Evolutionary conservation across 2,113 vertebrate genomes (phyloP).

Genomic region (Nansenia antarctica): DNA sequence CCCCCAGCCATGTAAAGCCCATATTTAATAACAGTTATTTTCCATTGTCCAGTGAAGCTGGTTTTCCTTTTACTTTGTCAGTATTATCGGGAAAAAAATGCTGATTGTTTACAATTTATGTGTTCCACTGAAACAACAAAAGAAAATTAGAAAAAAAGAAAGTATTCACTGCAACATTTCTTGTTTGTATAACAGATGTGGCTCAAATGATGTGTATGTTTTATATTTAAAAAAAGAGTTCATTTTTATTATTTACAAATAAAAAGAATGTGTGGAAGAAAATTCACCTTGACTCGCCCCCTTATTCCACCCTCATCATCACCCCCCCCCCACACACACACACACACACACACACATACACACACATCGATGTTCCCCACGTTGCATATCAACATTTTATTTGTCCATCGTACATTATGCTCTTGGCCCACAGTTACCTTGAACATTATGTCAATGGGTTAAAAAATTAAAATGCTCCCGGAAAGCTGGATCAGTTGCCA

Average conservation of each 20-base stretch:
- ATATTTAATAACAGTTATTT: constrained; percentile 73
- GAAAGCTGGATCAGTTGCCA: constrained; percentile 2
- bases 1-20: constrained; percentile 81
- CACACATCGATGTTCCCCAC: too few relatives aligned
- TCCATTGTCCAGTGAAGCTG: constrained; percentile 79
- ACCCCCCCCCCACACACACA: not conserved
- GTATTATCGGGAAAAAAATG: constrained; percentile 72
- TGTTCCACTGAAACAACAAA: constrained; percentile 72
- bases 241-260: constrained; percentile 86
- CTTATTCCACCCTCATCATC: not conserved
- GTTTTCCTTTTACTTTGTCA: constrained; percentile 65
- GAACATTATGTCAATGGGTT: constrained; percentile 10
- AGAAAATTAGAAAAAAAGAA: constrained; percentile 62
- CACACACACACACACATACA: too few relatives aligned
- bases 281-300: not conserved
- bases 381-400: not conserved
- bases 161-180: constrained; percentile 78
- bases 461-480: constrained; percentile 5
- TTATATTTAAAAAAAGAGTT: constrained; percentile 76
- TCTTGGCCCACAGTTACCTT: not conserved
- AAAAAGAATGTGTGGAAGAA: constrained; percentile 83
- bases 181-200: constrained; percentile 83
- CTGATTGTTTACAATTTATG: constrained; percentile 81
- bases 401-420: not conserved
- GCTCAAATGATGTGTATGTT: constrained; percentile 84